Evolutionary conservation across 2,888 invertebrate species (phyloP).

Genomic region (Epirrhoe tristata): DNA sequence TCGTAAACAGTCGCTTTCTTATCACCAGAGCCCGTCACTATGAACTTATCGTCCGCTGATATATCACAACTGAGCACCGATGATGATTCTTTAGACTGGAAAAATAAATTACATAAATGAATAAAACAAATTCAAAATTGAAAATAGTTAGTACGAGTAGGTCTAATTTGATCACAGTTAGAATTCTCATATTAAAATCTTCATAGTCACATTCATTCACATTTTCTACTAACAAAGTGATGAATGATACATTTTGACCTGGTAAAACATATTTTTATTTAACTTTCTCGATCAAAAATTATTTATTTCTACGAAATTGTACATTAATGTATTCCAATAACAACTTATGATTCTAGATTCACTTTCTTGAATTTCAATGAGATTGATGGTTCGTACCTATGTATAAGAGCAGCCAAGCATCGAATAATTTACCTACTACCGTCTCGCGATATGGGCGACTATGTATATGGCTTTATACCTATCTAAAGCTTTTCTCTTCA

Average conservation of each 20-base stretch:
- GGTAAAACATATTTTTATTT: too few relatives aligned
- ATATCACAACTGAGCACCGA: conserved; percentile 99
- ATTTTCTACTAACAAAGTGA: too few relatives aligned
- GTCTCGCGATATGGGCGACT: too few relatives aligned
- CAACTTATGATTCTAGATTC: conserved; percentile 7
- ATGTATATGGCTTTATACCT: too few relatives aligned
- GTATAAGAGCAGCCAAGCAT: background rate
- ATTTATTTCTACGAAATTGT: conserved; percentile 3
- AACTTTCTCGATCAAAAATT: conserved; percentile 7
- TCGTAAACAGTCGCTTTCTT: conserved; percentile 99
- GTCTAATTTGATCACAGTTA: too few relatives aligned
- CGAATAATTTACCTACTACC: background rate
- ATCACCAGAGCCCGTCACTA: conserved; percentile 99
- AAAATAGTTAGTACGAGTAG: too few relatives aligned
- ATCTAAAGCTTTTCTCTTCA: too few relatives aligned
- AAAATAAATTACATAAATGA: background rate
- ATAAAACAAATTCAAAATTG: background rate
- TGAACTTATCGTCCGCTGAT: conserved; percentile 98
- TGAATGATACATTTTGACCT: too few relatives aligned
- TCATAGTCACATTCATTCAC: too few relatives aligned
- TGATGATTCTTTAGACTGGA: conserved; percentile 96
- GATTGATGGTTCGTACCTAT: background rate
- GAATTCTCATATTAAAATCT: too few relatives aligned
- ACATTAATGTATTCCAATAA: background rate
- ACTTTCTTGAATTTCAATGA: conserved; percentile 5